Base-by-base conservation (phyloP, 1,140 invertebrate species). In the Elymnias hypermnestra region DNA sequence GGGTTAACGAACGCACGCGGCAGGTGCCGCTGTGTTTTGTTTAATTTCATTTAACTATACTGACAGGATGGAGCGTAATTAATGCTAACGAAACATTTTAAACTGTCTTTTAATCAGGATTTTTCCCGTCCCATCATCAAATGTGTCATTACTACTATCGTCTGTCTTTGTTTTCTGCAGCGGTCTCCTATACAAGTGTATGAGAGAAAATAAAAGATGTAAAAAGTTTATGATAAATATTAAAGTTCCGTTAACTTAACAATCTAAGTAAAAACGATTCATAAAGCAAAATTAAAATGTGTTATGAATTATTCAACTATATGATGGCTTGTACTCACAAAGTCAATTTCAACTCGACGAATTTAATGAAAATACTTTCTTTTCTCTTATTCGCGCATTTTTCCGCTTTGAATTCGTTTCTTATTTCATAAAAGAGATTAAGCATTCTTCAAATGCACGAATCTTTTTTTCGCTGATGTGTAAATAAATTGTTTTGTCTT, bases 291-390 rank as follows among this genome's bases (percentile, higher is more conserved):
- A 53, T 53, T 57, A 44, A 53, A 53, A 49, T 45, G 52, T 57
- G 40, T 57, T 53, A 57, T 57, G 55, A 57, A 57, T 57, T 44
- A 57, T 57, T 57, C 55, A 57, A 53, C 51, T 56, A 48, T 53
- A 49, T 53, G 54, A 53, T 53, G 51, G 50, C 50, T 53, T 57
- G 51, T 53, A 42, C 51, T 53, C 55, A 49, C 50, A 53, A 57
- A 57, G 55, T 57, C 50, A 57, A 57, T 57, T 57, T 53, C 51
- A 57, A 57, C 55, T 57, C 55, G 12, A 50, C 55, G 55, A 53
- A 57, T 57, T 57, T 53, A 57, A 57, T 57, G 55, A 57, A 57
- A 53, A 57, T 57, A 57, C 50, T 57, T 57, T 49, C 43, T 50
- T 57, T 57, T 51, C 41, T 48, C 55, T 57, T 57, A 42, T 57